A percentile compares a stretch with the other conserved stretches of the same genome.
phyloP scores from a whole-genome alignment of 2,113 vertebrate genomes.

The Corythoichthys haematopterus region DNA sequence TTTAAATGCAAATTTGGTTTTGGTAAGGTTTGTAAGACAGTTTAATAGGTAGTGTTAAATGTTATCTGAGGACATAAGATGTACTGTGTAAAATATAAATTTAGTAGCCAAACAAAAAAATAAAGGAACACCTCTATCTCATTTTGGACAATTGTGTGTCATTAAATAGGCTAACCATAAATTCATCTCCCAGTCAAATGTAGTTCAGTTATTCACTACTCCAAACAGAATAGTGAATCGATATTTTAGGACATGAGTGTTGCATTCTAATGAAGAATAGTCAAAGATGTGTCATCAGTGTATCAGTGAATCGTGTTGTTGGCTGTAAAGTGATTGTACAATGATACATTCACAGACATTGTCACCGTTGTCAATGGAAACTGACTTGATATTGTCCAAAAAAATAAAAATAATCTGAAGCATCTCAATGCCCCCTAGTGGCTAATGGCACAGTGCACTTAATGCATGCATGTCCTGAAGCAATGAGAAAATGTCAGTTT shows the following conservation, averaged over 20 bases:
- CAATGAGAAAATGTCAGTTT: neutral
- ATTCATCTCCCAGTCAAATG: neutral
- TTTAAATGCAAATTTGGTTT: neutral
- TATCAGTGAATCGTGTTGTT: neutral
- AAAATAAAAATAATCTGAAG: neutral
- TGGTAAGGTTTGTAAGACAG: neutral
- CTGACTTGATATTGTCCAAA: neutral
- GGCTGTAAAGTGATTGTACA: neutral
- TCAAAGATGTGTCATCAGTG: neutral
- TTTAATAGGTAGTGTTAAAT: neutral
- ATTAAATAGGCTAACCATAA: neutral
- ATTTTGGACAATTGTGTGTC: neutral
- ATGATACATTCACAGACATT: conserved; percentile 2
- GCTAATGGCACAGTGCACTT: neutral
- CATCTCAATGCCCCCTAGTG: neutral
- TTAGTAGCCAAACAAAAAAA: no score
- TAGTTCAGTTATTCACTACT: neutral
- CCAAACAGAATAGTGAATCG: neutral
- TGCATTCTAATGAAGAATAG: neutral
- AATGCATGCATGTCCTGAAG: neutral
- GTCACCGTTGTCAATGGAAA: neutral
- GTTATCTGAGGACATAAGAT: neutral
- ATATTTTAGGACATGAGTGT: neutral
- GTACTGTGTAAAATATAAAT: no score
- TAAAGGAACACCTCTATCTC: no score